These are phyloP conservation scores for Macrosoma leucophasiata DNA, from an alignment of 2,888 invertebrate genomes.

Conservation along the genomic window DNA sequence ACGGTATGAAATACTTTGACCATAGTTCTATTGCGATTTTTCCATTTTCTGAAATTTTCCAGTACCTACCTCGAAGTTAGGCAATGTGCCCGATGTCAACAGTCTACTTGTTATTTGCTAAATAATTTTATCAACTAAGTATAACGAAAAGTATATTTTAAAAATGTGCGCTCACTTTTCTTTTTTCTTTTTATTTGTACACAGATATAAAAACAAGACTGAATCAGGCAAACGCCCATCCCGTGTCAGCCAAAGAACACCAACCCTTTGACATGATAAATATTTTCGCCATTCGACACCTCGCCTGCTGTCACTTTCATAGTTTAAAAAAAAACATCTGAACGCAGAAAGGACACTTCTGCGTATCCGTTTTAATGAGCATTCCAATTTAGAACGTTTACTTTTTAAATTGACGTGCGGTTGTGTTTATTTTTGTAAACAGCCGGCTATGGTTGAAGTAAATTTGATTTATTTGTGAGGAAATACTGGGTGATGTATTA, in stretches of 20 bases:
- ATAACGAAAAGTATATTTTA: not conserved
- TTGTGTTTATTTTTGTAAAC: constrained; percentile 21
- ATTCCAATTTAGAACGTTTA: constrained; percentile 42
- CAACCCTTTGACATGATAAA: constrained; percentile 60
- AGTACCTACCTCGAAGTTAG: too few species aligned
- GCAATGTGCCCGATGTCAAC: too few species aligned
- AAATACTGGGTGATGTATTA: constrained; percentile 10
- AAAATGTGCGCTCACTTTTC: not conserved
- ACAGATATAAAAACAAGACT: constrained; percentile 9
- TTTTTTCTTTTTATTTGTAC: constrained; percentile 4
- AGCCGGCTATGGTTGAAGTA: too few species aligned
- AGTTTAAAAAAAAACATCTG: constrained; percentile 31
- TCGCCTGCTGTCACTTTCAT: constrained; percentile 37
- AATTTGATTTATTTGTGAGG: too few species aligned
- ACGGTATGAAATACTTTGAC: too few species aligned
- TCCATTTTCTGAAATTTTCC: too few species aligned
- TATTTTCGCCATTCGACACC: constrained; percentile 61
- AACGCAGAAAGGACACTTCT: constrained; percentile 30
- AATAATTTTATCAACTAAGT: not conserved
- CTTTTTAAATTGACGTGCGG: constrained; percentile 40
- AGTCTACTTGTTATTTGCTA: not conserved
- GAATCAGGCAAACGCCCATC: constrained; percentile 26
- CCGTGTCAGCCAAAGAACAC: constrained; percentile 35
- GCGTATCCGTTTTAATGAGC: constrained; percentile 49
- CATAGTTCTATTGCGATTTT: too few species aligned